A percentile compares a stretch with the other conserved stretches of the same genome.
Evolutionary conservation across 2,113 vertebrate genomes (phyloP).

Genomic region (Copsychus sechellarum): DNA sequence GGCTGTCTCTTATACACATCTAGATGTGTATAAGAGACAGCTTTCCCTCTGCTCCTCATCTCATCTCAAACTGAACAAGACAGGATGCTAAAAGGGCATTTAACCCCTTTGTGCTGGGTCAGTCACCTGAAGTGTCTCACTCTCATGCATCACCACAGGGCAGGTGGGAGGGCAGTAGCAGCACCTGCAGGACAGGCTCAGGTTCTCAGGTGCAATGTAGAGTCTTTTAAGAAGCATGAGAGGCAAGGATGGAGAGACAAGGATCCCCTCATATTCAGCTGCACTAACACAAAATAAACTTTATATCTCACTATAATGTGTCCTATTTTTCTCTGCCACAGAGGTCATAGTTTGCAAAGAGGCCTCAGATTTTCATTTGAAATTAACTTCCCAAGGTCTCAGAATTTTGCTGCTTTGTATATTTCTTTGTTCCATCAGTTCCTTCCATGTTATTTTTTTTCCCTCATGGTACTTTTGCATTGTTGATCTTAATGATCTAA

Average conservation of each 20-base stretch:
- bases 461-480: background rate
- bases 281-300: background rate
- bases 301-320: background rate
- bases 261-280: background rate
- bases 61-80: background rate
- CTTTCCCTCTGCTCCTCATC: background rate
- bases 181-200: background rate
- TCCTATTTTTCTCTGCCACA: background rate
- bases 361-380: background rate
- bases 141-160: rapidly evolving
- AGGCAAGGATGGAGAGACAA: background rate
- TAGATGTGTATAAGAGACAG: too few species aligned
- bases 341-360: background rate
- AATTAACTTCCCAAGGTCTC: background rate
- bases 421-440: background rate
- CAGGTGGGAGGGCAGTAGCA: background rate
- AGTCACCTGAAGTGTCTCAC: background rate
- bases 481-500: background rate
- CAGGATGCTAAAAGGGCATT: background rate
- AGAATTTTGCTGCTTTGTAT: background rate
- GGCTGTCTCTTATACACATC: too few species aligned
- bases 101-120: rapidly evolving
- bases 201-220: rapidly evolving
- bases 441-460: background rate
- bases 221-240: background rate